Evolutionary conservation across 1,140 invertebrate genomes (phyloP).

Genomic region (Piezodorus guildinii): DNA sequence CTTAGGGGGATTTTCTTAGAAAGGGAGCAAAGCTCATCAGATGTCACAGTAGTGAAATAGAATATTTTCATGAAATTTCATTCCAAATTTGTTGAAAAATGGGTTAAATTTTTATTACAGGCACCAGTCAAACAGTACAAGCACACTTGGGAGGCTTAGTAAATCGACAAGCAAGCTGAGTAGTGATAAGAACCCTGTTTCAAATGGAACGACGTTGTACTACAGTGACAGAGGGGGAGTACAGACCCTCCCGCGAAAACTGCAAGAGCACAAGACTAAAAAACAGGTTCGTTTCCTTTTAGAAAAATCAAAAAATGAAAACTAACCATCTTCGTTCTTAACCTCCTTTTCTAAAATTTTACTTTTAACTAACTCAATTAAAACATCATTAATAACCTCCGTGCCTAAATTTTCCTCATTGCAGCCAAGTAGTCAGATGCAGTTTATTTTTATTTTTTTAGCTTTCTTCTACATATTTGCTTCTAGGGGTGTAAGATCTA

Average conservation of each 20-base stretch:
- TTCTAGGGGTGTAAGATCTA: background rate
- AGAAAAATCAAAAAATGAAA: constrained; percentile 11
- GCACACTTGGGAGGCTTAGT: constrained; percentile 63
- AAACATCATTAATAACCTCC: background rate
- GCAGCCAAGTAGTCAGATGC: background rate
- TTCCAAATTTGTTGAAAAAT: constrained; percentile 4
- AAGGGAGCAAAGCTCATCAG: no score
- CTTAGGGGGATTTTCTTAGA: no score
- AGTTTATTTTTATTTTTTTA: background rate
- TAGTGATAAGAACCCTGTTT: constrained; percentile 8
- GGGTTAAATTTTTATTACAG: constrained; percentile 16
- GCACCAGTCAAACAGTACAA: constrained; percentile 26
- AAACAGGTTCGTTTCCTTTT: constrained; percentile 27
- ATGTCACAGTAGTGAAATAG: no score
- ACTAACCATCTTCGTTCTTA: constrained; percentile 9
- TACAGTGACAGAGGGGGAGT: constrained; percentile 48
- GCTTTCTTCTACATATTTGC: background rate
- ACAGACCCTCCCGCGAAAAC: constrained; percentile 64
- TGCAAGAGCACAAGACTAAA: constrained; percentile 28
- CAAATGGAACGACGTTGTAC: constrained; percentile 21
- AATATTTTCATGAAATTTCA: background rate
- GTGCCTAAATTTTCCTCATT: no score
- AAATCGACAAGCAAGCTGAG: constrained; percentile 59
- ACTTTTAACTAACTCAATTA: background rate
- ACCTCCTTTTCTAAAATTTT: constrained; percentile 7